phyloP scores from a whole-genome alignment of 2,113 vertebrate species.

The Gopherus evgoodei region DNA sequence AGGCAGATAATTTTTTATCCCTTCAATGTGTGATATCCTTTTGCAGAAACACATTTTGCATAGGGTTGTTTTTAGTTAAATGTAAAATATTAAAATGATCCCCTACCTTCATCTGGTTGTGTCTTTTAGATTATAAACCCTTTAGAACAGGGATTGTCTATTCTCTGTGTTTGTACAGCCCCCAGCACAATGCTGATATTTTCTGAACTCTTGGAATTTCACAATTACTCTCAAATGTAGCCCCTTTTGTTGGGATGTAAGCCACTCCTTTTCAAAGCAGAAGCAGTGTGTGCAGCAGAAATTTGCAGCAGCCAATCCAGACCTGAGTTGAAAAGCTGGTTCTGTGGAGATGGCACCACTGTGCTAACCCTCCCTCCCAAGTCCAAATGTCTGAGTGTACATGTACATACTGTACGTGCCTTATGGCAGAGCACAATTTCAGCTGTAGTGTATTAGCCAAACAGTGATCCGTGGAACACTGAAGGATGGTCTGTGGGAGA shows the following conservation, averaged over 20 bases:
- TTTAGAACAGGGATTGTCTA: background rate
- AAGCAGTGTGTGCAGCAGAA: background rate
- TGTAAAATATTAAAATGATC: background rate
- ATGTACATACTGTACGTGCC: background rate
- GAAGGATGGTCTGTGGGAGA: background rate
- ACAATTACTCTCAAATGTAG: background rate
- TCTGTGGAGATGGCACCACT: background rate
- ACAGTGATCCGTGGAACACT: background rate
- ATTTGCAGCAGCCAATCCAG: background rate
- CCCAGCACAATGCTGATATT: background rate
- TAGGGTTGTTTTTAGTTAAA: background rate
- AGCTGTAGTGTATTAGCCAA: background rate
- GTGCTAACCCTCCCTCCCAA: background rate
- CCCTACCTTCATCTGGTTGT: rapidly evolving
- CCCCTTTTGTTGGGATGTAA: background rate
- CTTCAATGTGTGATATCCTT: background rate
- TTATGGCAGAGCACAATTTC: background rate
- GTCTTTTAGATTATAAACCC: background rate
- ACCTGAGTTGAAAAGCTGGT: background rate
- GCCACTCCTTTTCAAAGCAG: background rate
- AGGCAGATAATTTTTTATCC: background rate
- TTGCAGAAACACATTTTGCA: background rate
- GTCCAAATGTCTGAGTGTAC: background rate
- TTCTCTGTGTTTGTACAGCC: background rate
- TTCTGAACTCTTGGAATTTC: background rate